These are phyloP conservation scores for Aplochiton taeniatus DNA, from an alignment of 2,797 vertebrate species.

Conservation along the genomic window DNA sequence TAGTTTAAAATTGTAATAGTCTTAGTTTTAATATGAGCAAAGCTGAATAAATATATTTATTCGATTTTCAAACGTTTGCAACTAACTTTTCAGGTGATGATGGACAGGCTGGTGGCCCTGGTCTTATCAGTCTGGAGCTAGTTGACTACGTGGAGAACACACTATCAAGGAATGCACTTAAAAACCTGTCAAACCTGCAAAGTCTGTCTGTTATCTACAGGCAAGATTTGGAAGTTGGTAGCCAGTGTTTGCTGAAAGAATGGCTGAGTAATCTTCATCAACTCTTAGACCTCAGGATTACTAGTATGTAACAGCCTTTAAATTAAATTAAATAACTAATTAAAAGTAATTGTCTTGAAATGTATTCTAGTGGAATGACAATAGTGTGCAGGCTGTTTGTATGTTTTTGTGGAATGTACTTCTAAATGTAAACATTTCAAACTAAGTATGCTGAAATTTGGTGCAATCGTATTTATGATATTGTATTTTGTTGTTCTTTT, in stretches of 20 bases:
- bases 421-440: no score
- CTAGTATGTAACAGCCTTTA: slow-evolving; percentile 32
- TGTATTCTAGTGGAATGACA: background rate
- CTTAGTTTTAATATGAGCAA: background rate
- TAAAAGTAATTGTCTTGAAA: background rate
- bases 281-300: slow-evolving; percentile 41
- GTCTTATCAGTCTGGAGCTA: slow-evolving; percentile 50
- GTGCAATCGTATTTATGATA: no score
- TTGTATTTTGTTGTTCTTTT: background rate
- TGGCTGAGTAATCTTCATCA: slow-evolving; percentile 47
- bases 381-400: background rate
- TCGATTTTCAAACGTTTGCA: background rate
- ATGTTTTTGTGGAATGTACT: background rate
- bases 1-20: no score
- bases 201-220: slow-evolving; percentile 45
- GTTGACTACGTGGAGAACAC: slow-evolving; percentile 50
- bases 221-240: background rate
- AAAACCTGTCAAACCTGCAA: slow-evolving; percentile 35
- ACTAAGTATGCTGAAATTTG: no score
- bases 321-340: no score
- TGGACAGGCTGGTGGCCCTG: background rate
- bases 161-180: slow-evolving; percentile 45
- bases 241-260: slow-evolving; percentile 22
- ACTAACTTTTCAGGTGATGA: slow-evolving; percentile 8
- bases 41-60: background rate